Evolutionary conservation across 2,888 invertebrate species (phyloP).

Genomic region (Celastrina argiolus): DNA sequence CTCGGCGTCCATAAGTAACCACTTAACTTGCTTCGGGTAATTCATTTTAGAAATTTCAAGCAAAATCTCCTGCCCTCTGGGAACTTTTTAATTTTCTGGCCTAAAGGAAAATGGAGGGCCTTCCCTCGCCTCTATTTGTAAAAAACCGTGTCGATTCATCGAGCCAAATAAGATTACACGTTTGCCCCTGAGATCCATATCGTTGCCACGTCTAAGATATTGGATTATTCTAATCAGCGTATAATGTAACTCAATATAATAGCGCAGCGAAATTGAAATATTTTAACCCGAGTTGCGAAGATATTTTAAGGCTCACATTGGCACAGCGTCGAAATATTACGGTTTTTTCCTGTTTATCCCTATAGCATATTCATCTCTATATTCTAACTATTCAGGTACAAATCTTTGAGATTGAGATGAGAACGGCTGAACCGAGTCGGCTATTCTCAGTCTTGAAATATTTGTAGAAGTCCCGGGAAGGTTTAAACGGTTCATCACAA

Average conservation of each 20-base stretch:
- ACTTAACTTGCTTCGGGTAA: conserved; percentile 8
- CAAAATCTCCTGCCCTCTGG: neutral
- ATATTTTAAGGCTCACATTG: too few relatives aligned
- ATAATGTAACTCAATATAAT: neutral
- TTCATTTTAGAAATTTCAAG: conserved; percentile 8
- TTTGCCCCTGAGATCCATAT: neutral
- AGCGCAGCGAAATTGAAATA: neutral
- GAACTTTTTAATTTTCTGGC: conserved; percentile 16
- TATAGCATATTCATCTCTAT: too few relatives aligned
- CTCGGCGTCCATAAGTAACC: neutral
- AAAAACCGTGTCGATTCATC: neutral
- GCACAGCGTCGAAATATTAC: too few relatives aligned
- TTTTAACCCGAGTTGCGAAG: neutral
- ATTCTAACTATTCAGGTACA: too few relatives aligned
- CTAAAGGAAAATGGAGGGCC: conserved; percentile 6
- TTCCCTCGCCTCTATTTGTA: neutral
- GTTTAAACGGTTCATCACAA: too few relatives aligned
- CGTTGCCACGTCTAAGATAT: neutral
- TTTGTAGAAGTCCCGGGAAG: too few relatives aligned
- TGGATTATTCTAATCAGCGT: conserved; percentile 8
- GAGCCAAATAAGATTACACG: conserved; percentile 7
- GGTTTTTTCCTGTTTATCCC: too few relatives aligned
- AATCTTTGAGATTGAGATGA: too few relatives aligned
- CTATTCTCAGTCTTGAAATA: too few relatives aligned
- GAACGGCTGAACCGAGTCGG: too few relatives aligned